Evolutionary conservation across 1,140 invertebrate species (phyloP), one percentile per base, ranked within the genome.

Genomic region (Sitophilus oryzae): DNA sequence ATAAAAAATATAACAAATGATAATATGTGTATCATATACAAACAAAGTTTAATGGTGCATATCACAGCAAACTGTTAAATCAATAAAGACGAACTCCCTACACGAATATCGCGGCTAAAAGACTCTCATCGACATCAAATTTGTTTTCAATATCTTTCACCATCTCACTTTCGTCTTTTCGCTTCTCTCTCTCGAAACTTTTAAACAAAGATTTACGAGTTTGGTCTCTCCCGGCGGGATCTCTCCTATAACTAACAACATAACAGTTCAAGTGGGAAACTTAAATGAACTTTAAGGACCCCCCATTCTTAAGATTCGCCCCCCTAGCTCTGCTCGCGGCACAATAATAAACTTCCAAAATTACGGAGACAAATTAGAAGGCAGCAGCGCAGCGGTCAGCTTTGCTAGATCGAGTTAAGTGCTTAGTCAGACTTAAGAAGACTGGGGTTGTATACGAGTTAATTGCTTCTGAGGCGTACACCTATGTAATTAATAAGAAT

Each of bases 201-300:
- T 30, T 30, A 30, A 30, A 30, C 25, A 6, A 30, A 30, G 25
- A 30, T 30, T 30, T 30, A 30, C 25, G 25, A 30, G 25, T 30
- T 30, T 30, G n/a, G n/a, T n/a, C 11, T 11, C 25, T 21, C 21
- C 22, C 22, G 16, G 9, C 15, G 41, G 15, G 41, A 35, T 44
- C 50, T 10, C 36, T 37, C 23, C 40, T 36, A 52, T 52, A 42
- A 52, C 50, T 44, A 44, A 52, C 50, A 52, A 52, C 50, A 52
- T 52, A 52, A 52, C 50, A 52, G 38, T 52, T 44, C 50, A 44
- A 52, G 50, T 30, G 41, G 50, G 41, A 52, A 52, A 52, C 50
- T 52, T 52, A 44, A 52, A 52, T 52, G 40, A 44, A 52, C 37
- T 52, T 52, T 51, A 51, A 51, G 35, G 37, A 19, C 38, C n/a